Percentiles rank a stretch among this genome's conserved stretches.
Conservation (phyloP, 2,888 invertebrate genomes). For the Cantharis flavilabris region DNA sequence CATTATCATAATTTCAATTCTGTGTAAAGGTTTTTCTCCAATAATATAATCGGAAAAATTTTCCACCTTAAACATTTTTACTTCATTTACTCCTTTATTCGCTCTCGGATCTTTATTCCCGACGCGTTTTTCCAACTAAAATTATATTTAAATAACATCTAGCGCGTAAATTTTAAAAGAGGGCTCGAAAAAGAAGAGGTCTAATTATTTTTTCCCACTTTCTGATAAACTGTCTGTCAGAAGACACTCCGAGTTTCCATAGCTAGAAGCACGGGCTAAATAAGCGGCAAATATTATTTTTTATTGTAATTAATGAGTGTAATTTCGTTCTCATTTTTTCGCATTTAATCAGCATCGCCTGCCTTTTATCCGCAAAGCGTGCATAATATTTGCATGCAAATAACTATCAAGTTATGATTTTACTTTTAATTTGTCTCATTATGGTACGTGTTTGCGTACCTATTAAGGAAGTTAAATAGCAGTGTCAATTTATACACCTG, state of each 20-base stretch:
- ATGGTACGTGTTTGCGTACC: neutral
- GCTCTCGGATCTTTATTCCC: neutral
- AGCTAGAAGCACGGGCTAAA: neutral
- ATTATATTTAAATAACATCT: slow-evolving; percentile 27
- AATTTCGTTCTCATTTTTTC: neutral
- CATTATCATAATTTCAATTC: slow-evolving; percentile 5
- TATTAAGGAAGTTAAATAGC: neutral
- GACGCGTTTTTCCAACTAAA: slow-evolving; percentile 6
- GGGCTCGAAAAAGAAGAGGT: slow-evolving; percentile 42
- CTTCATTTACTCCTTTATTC: neutral
- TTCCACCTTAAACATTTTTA: neutral
- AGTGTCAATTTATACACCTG: neutral
- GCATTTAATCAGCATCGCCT: neutral
- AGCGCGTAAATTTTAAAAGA: slow-evolving; percentile 22
- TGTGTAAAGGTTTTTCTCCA: neutral
- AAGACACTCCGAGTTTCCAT: slow-evolving; percentile 39
- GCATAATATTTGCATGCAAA: neutral
- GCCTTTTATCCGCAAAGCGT: neutral
- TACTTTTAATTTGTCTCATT: neutral
- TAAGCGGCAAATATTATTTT: slow-evolving; percentile 14
- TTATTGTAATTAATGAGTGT: neutral
- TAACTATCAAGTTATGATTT: neutral
- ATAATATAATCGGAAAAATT: neutral
- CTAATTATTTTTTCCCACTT: slow-evolving; percentile 52
- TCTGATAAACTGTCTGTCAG: slow-evolving; percentile 52